Base-by-base conservation (phyloP, 2,113 vertebrate species). In the Donacobius atricapilla region DNA sequence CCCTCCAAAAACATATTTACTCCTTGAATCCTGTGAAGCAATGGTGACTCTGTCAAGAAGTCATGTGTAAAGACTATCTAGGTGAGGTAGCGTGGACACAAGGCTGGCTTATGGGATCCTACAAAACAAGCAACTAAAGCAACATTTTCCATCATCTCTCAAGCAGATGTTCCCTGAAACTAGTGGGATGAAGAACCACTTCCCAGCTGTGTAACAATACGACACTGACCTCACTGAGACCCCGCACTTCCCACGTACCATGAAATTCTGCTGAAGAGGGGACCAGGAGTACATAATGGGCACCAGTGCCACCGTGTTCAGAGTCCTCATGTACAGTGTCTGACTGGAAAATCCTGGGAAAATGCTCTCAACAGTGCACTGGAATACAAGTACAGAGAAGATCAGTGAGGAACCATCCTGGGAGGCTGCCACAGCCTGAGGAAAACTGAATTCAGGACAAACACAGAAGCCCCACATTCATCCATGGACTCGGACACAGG, bases 221-320 rank as follows among this genome's bases (percentile, higher is more conserved):
- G 5, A 47, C 11, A 12, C 11, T 9, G 20, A 60, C 22, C 1
- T 1, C 37, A 33, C 25, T 10, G 10, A 72, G 48, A 53, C 30
- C 66, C 57, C 3, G 2, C 0, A 0, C 19, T 44, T 66, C 83
- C 50, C 64, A 97, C 98, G 1, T 98, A 99, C 99, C 99, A 99
- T 99, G 96, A 99, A 99, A 97, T 99, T 99, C 98, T 99, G 99
- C 97, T 99, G 99, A 85, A 99, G 98, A 44, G 99, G 99, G 3
- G 99, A 99, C 99, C 99, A 99, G 65, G 99, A 99, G 94, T 99
- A 99, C 99, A 99, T 99, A 94, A 99, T 99, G 83, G 99, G 99
- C 96, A 99, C 99, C 96, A 99, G 98, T 1, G 99, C 98, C 96
- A 99, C 99, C 0, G 99, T 99, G 90, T 99, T 99, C 94, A 99